Conservation (phyloP, 1,140 invertebrate genomes). For the Aporrectodea caliginosa region DNA sequence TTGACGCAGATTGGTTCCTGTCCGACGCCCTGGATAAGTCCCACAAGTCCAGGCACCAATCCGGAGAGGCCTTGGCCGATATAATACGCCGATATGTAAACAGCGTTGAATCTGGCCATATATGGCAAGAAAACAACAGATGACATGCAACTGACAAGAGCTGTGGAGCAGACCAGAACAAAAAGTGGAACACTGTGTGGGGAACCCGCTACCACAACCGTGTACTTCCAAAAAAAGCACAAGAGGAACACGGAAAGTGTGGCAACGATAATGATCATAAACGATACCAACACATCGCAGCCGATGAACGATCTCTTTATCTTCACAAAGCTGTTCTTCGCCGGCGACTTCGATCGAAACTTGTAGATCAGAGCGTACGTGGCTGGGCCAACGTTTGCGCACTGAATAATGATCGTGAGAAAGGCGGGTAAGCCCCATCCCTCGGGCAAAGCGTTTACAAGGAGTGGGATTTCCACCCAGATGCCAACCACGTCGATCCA, state of each 20-base stretch:
- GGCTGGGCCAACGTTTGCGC: slow-evolving; percentile 14
- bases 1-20: slow-evolving; percentile 14
- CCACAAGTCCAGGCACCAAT: slow-evolving; percentile 21
- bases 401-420: slow-evolving; percentile 69
- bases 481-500: slow-evolving; percentile 83
- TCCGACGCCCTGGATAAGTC: slow-evolving; percentile 22
- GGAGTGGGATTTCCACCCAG: slow-evolving; percentile 77
- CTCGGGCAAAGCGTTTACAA: slow-evolving; percentile 74
- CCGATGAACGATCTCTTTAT: no score
- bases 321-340: neutral
- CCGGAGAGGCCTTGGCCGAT: slow-evolving; percentile 23
- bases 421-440: slow-evolving; percentile 76
- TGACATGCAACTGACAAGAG: slow-evolving; percentile 79
- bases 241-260: neutral
- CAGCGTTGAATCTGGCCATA: slow-evolving; percentile 21
- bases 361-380: slow-evolving; percentile 8
- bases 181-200: slow-evolving; percentile 69
- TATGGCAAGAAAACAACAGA: slow-evolving; percentile 64
- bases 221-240: slow-evolving; percentile 12
- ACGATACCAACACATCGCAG: neutral
- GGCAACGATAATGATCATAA: slow-evolving; percentile 10
- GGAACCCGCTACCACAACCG: neutral
- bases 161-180: slow-evolving; percentile 68
- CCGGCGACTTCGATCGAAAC: neutral
- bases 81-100: slow-evolving; percentile 26